Evolutionary conservation across 2,797 vertebrate genomes (phyloP).

Genomic region (Sciaenops ocellatus): DNA sequence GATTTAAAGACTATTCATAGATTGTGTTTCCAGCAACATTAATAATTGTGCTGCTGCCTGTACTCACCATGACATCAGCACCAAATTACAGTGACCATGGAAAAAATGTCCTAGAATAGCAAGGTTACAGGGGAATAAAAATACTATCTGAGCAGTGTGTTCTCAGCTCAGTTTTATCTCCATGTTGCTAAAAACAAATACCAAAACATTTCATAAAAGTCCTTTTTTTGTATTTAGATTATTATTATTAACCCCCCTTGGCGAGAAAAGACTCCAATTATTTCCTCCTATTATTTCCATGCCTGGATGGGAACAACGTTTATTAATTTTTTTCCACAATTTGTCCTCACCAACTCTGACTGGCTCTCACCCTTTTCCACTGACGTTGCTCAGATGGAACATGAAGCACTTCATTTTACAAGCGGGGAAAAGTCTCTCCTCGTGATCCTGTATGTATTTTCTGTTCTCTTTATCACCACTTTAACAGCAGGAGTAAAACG

Average conservation of each 20-base stretch:
- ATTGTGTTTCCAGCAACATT: slow-evolving; percentile 63
- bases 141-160: slow-evolving; percentile 50
- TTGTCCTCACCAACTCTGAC: slow-evolving; percentile 57
- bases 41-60: slow-evolving; percentile 53
- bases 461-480: slow-evolving; percentile 80
- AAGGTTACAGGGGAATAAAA: slow-evolving; percentile 67
- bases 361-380: slow-evolving; percentile 60
- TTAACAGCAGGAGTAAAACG: slow-evolving; percentile 81
- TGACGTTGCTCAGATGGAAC: slow-evolving; percentile 63
- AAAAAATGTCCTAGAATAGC: slow-evolving; percentile 60
- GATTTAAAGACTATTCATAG: slow-evolving; percentile 61
- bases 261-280: slow-evolving; percentile 61
- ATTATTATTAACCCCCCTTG: slow-evolving; percentile 60
- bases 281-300: slow-evolving; percentile 71
- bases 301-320: slow-evolving; percentile 66
- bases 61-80: slow-evolving; percentile 73
- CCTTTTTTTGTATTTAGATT: slow-evolving; percentile 61
- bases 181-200: slow-evolving; percentile 65
- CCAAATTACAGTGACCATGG: slow-evolving; percentile 68
- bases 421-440: slow-evolving; percentile 70
- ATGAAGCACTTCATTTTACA: slow-evolving; percentile 73
- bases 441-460: slow-evolving; percentile 79
- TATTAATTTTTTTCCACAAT: slow-evolving; percentile 56
- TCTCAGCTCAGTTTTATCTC: slow-evolving; percentile 59
- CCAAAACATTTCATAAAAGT: slow-evolving; percentile 63